Base-by-base conservation (phyloP, 2,113 vertebrate genomes). In the Tragelaphus scriptus region DNA sequence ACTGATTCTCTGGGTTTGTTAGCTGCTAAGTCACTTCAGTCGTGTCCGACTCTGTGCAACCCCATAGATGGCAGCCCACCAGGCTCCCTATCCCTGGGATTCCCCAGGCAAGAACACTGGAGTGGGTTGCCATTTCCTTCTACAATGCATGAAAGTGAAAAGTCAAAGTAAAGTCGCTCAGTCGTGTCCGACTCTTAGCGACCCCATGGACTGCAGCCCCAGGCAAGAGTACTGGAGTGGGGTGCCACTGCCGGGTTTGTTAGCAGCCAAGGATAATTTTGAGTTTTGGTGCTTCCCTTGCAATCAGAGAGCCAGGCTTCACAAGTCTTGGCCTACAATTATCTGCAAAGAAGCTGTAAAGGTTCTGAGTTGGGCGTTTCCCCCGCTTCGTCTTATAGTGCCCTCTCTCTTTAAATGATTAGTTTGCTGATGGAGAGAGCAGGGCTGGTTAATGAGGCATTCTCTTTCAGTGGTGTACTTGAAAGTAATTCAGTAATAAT, bases 401-500 rank as follows among this genome's bases (percentile, higher is more conserved):
- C 25, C 12, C n/a, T 80, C 7, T 9, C 17, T 81, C 30, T 9
- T 94, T 5, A 71, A 56, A 90, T 88, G 95, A 96, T 97, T 91
- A 87, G 77, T 91, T 86, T 75, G 44, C 56, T 86, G 80, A 95
- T 92, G 59, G 65, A 86, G 88, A 49, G 61, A 84, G 25, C 44
- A 84, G 2, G 58, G 16, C 59, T 92, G 68, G 94, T 89, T 94
- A 97, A 98, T 89, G 97, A 97, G 92, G 65, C 92, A 40, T 92
- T 97, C 91, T 96, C 4, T 93, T 96, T 95, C 71, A 75, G 53
- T 81, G 85, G 68, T 96, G 61, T 89, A 90, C 95, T 94, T 95
- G 95, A 95, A 97, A 92, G 96, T 96, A 88, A 96, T 95, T 96
- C 92, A 71, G 81, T 80, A 53, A 88, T 90, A 95, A 96, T 96